Evolutionary conservation across 1,140 invertebrate genomes (phyloP).

Genomic region (Lerema accius): DNA sequence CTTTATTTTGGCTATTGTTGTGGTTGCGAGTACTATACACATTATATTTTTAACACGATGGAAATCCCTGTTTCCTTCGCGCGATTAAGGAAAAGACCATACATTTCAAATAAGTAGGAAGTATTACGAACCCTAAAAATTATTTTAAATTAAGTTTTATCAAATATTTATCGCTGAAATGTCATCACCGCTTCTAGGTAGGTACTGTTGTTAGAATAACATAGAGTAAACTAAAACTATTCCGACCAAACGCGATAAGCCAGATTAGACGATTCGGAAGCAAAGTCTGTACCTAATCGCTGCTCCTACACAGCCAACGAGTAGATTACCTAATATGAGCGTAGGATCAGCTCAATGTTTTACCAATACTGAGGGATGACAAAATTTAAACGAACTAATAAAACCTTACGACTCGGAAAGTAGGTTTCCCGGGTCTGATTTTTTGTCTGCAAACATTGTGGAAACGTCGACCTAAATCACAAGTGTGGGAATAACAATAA

Average conservation of each 20-base stretch:
- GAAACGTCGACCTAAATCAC: slow-evolving; percentile 14
- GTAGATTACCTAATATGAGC: not conserved
- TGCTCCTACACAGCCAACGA: not conserved
- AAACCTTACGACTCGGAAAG: slow-evolving; percentile 15
- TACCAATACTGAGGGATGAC: slow-evolving; percentile 6
- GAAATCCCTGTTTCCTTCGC: too few relatives aligned
- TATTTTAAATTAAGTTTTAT: too few relatives aligned
- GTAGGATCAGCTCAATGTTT: slow-evolving; percentile 2
- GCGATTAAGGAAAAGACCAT: too few relatives aligned
- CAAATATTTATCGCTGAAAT: too few relatives aligned
- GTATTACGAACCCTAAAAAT: too few relatives aligned
- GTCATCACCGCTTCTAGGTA: too few relatives aligned
- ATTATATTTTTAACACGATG: too few relatives aligned
- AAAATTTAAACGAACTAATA: slow-evolving; percentile 16
- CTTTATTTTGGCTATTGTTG: too few relatives aligned
- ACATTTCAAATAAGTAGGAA: too few relatives aligned
- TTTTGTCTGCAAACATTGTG: slow-evolving; percentile 23
- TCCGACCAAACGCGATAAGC: not conserved
- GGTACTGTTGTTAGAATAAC: not conserved
- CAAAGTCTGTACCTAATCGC: not conserved
- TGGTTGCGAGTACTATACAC: too few relatives aligned
- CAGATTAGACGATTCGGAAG: not conserved
- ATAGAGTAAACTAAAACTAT: not conserved
- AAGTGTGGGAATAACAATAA: slow-evolving; percentile 18
- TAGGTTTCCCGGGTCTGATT: slow-evolving; percentile 9